Percentiles rank a stretch among this genome's conserved stretches.
Conservation (phyloP, 2,888 invertebrate species). For the Tromatobia lineatoria region DNA sequence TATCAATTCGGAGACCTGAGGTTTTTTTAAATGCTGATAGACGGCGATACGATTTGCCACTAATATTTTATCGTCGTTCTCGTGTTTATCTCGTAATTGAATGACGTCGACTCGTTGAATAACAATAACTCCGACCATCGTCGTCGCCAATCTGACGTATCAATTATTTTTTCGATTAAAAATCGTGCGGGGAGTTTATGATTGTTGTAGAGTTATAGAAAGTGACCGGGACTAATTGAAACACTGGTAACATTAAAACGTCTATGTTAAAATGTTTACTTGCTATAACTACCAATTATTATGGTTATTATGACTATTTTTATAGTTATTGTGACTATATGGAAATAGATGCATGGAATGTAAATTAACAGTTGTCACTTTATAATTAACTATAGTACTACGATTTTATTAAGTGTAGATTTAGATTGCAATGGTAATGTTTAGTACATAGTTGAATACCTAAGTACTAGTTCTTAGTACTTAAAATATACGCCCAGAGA, state of each 20-base stretch:
- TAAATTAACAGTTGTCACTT: too few species aligned
- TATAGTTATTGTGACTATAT: too few species aligned
- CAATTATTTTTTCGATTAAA: conserved; percentile 1
- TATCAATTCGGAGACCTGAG: background rate
- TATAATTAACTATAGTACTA: too few species aligned
- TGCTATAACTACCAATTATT: too few species aligned
- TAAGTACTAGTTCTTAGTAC: background rate
- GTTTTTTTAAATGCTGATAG: background rate
- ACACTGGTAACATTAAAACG: background rate
- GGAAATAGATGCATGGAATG: too few species aligned
- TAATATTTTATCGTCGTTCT: background rate
- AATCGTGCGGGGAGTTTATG: background rate
- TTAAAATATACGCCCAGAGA: background rate
- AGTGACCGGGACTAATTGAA: too few species aligned
- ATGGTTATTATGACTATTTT: too few species aligned
- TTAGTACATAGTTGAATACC: background rate
- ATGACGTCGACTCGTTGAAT: background rate
- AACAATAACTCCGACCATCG: background rate
- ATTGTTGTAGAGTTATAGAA: background rate
- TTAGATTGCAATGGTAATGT: background rate
- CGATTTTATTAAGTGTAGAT: too few species aligned
- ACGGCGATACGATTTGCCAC: background rate
- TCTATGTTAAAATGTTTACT: too few species aligned
- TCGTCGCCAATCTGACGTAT: background rate
- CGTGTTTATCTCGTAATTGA: background rate